phyloP scores from a whole-genome alignment of 1,140 invertebrate genomes.

The Zaprionus nigranus region DNA sequence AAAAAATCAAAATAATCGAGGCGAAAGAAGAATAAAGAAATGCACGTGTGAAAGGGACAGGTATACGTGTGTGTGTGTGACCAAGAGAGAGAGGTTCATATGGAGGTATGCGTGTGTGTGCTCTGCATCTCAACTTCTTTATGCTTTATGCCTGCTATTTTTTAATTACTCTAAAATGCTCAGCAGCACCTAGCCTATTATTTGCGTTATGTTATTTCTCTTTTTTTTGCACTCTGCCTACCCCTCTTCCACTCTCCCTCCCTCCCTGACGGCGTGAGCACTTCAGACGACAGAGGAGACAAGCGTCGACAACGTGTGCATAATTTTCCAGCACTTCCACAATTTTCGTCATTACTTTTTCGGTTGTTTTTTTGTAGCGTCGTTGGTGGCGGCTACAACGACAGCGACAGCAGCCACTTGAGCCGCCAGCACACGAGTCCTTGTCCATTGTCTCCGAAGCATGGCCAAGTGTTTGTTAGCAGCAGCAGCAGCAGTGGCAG shows the following conservation, averaged over 20 bases:
- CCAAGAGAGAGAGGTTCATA: no score
- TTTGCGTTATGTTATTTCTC: constrained; percentile 66
- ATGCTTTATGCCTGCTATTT: constrained; percentile 56
- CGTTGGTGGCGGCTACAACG: constrained; percentile 27
- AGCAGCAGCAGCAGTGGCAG: constrained; percentile 41
- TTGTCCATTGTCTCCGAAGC: constrained; percentile 80
- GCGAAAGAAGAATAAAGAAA: constrained; percentile 48
- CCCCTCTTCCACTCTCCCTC: not conserved
- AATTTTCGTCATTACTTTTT: constrained; percentile 82
- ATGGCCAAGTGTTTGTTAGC: constrained; percentile 82
- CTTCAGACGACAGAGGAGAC: constrained; percentile 66
- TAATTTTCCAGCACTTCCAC: constrained; percentile 79
- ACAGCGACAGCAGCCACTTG: constrained; percentile 76
- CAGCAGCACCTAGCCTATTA: constrained; percentile 65
- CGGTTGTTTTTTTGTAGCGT: constrained; percentile 53
- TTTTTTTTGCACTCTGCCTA: not conserved
- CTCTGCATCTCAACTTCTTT: constrained; percentile 69
- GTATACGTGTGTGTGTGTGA: constrained; percentile 25
- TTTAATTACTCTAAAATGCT: constrained; percentile 83
- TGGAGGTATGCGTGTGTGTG: constrained; percentile 34
- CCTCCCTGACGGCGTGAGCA: constrained; percentile 26
- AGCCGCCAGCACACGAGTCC: constrained; percentile 76
- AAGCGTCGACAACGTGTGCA: constrained; percentile 65
- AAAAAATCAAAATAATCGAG: constrained; percentile 21
- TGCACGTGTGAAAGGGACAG: no score